Percentiles rank a stretch among this genome's conserved stretches.
Evolutionary conservation across 37 sponge, comb jelly and placozoan species (phyloP).

Genomic region (Cliona cf. orientalis): DNA sequence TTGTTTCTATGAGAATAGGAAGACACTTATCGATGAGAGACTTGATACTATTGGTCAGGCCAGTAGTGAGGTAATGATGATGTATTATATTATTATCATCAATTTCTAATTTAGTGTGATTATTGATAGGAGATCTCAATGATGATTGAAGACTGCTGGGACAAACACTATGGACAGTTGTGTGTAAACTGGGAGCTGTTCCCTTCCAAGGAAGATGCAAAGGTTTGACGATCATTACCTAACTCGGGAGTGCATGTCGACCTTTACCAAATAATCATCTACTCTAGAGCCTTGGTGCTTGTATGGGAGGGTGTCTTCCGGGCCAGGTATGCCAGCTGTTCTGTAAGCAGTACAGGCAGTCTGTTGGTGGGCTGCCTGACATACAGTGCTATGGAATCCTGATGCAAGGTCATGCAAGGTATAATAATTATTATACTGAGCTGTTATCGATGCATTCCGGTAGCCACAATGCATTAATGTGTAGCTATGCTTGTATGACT

Average conservation of each 20-base stretch:
- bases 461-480: too few species aligned
- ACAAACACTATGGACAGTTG: constrained; percentile 35
- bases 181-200: constrained; percentile 78
- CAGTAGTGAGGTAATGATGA: constrained; percentile 37
- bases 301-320: constrained; percentile 61
- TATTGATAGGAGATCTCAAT: constrained; percentile 29
- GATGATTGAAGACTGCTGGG: constrained; percentile 41
- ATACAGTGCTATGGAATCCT: constrained; percentile 74
- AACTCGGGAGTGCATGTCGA: too few species aligned
- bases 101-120: not conserved
- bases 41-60: constrained; percentile 37
- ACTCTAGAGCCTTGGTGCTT: constrained; percentile 52
- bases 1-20: constrained; percentile 62
- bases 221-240: too few species aligned
- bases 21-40: constrained; percentile 51
- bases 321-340: constrained; percentile 41
- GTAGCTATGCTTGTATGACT: too few species aligned
- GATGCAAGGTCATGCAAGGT: constrained; percentile 55
- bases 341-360: constrained; percentile 25
- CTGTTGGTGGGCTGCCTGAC: constrained; percentile 76
- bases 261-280: not conserved
- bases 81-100: not conserved
- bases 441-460: not conserved
- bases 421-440: constrained; percentile 1
- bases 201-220: constrained; percentile 34